These are phyloP conservation scores for Pterobdella sp. DNA, from an alignment of 2,888 invertebrate genomes.

Conservation along the genomic window DNA sequence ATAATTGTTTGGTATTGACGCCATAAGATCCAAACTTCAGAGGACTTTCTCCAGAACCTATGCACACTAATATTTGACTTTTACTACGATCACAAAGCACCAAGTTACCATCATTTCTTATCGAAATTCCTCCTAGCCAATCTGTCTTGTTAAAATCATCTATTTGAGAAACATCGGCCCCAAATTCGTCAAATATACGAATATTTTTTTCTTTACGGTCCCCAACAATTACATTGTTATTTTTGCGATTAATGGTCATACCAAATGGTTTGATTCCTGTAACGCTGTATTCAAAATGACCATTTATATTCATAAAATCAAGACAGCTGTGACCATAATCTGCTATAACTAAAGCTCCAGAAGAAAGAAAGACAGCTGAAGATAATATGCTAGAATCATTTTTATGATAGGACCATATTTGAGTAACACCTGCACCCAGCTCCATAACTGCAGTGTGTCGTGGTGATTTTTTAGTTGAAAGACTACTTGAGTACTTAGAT, in stretches of 20 bases:
- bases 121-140: conserved; percentile 34
- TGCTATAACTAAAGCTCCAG: conserved; percentile 32
- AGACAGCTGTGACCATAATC: conserved; percentile 31
- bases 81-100: conserved; percentile 34
- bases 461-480: background rate
- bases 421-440: conserved; percentile 11
- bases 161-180: background rate
- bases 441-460: background rate
- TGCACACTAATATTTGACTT: conserved; percentile 33
- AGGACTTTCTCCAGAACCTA: conserved; percentile 28
- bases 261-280: conserved; percentile 34
- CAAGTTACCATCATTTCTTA: conserved; percentile 28
- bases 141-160: conserved; percentile 19
- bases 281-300: conserved; percentile 21
- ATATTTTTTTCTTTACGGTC: conserved; percentile 1
- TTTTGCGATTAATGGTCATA: conserved; percentile 24
- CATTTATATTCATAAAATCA: conserved; percentile 28
- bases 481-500: conserved; percentile 18
- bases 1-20: conserved; percentile 31
- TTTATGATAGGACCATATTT: conserved; percentile 29
- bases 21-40: conserved; percentile 36
- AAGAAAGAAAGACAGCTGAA: conserved; percentile 29
- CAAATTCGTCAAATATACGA: background rate
- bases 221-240: background rate
- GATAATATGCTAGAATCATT: conserved; percentile 33